phyloP scores from a whole-genome alignment of 2,797 vertebrate genomes.

The Myotis pilosus region DNA sequence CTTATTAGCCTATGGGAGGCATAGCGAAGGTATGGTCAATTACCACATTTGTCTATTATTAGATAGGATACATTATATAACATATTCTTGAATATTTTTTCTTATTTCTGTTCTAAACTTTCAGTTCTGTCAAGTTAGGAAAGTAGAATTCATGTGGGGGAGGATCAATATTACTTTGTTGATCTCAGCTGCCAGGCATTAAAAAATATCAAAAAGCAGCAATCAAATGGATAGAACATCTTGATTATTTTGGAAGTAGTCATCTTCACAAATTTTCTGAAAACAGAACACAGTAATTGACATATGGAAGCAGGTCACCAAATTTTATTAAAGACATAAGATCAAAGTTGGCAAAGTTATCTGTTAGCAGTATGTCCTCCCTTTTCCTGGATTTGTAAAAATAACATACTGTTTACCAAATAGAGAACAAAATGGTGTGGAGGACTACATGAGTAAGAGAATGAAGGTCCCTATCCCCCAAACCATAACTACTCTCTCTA shows the following conservation, averaged over 20 bases:
- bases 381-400: not conserved
- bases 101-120: not conserved
- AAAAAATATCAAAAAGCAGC: slow-evolving; percentile 11
- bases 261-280: not conserved
- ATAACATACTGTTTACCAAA: not conserved
- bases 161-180: not conserved
- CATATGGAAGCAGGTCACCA: not conserved
- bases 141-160: not conserved
- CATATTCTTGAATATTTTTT: not conserved
- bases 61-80: not conserved
- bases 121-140: not conserved
- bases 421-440: not conserved
- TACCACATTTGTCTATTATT: too few relatives aligned
- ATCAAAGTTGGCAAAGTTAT: not conserved
- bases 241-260: not conserved
- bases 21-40: too few relatives aligned
- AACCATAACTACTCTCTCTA: not conserved
- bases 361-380: not conserved
- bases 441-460: not conserved
- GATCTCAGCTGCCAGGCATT: not conserved
- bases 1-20: too few relatives aligned
- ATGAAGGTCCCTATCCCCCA: accelerated
- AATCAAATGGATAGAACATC: not conserved
- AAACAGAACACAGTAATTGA: not conserved
- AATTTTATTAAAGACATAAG: not conserved